Evolutionary conservation across 2,797 vertebrate species (phyloP), one percentile per base, ranked within the genome.

Genomic region (Anisognathus igniventris): DNA sequence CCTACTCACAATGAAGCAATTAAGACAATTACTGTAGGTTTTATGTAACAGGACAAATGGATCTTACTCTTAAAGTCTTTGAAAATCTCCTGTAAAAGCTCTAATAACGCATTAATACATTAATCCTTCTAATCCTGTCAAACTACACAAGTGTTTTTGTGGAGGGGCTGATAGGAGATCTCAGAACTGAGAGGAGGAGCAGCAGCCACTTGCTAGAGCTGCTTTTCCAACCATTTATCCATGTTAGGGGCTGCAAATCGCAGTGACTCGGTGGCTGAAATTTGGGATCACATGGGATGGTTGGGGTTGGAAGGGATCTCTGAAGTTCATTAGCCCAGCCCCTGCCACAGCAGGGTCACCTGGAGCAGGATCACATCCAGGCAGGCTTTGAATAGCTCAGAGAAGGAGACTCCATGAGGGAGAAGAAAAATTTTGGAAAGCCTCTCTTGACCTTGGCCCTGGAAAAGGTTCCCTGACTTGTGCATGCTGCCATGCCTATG

Each of bases 81-180:
- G 96, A 96, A 98, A 97, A 96, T 97, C 95, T 97, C 93, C 95
- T 92, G 56, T 94, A 97, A 98, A 98, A 93, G 94, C 28, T 62
- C 73, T 97, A 98, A 97, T 97, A 98, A 97, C 93, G 93, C 96
- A 95, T 97, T 97, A 97, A 96, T 96, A 91, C 91, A 97, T 97
- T 98, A 98, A 98, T 98, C 96, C 93, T 87, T 86, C 92, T 98
- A 98, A 98, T 98, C 96, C 97, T 96, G 96, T 97, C 97, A 96
- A 97, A 97, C 94, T 96, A 96, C 88, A 91, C 68, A 75, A 95
- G 92, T 93, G 85, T 96, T 84, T 75, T 53, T 48, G 33, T 65
- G 81, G 14, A 20, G 78, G 86, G 57, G 88, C 79, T 84, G 92
- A 94, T 92, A 70, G 91, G 61, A 89, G 77, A 82, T 92, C 83